These are phyloP conservation scores for Crax fasciolata DNA, from an alignment of 2,797 vertebrate genomes.

Conservation along the genomic window DNA sequence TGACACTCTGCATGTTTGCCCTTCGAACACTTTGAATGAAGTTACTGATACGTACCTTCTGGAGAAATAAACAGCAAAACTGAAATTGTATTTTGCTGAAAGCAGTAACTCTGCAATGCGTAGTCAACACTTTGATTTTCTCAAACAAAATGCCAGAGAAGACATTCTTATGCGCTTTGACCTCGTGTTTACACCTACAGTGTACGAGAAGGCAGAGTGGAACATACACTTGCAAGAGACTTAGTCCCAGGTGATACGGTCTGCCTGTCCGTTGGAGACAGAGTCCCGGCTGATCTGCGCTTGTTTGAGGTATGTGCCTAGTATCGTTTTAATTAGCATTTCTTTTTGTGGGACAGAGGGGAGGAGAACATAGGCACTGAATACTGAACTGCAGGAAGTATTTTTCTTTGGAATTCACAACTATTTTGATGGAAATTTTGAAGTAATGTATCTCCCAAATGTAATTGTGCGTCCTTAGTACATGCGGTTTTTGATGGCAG, in stretches of 20 bases:
- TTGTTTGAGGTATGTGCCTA: constrained; percentile 90
- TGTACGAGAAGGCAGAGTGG: constrained; percentile 90
- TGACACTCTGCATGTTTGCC: accelerated
- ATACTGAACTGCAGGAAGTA: not conserved
- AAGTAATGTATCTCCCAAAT: not conserved
- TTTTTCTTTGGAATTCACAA: not conserved
- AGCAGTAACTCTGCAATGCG: accelerated
- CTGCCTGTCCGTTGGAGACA: constrained; percentile 94
- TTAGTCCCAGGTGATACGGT: constrained; percentile 97
- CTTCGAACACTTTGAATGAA: not conserved
- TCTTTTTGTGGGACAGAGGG: not conserved
- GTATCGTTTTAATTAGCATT: not conserved
- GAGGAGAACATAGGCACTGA: not conserved
- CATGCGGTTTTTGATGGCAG: not conserved
- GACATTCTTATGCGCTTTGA: not conserved
- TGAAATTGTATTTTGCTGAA: not conserved
- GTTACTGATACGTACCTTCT: not conserved
- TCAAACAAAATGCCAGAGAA: not conserved
- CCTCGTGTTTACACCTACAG: constrained; percentile 71
- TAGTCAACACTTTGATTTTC: not conserved
- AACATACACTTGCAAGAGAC: constrained; percentile 93
- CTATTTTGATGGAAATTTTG: not conserved
- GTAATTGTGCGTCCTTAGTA: not conserved
- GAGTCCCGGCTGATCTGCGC: constrained; percentile 95
- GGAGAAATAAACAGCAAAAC: not conserved